Evolutionary conservation across 2,113 vertebrate genomes (phyloP).

Genomic region (Cyanistes caeruleus): DNA sequence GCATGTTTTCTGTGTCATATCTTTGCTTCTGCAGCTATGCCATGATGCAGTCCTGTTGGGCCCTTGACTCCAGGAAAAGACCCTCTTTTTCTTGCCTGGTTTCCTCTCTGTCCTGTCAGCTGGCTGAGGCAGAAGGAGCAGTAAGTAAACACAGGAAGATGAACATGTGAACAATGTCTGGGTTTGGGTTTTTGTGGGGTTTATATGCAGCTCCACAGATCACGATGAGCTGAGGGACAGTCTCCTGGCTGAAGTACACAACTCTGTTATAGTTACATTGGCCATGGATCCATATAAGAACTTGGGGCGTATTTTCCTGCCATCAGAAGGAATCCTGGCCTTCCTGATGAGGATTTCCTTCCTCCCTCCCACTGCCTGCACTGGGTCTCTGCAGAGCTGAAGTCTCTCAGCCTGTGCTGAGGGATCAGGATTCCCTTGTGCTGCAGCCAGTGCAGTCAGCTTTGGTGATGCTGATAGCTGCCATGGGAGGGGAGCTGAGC

Average conservation of each 20-base stretch:
- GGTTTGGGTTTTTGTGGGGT: neutral
- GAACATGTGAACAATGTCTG: neutral
- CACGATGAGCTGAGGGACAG: neutral
- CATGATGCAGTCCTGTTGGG: slow-evolving; percentile 90
- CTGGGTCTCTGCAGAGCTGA: neutral
- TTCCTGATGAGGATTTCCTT: neutral
- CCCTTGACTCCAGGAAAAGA: slow-evolving; percentile 81
- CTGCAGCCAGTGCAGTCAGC: neutral
- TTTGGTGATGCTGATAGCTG: neutral
- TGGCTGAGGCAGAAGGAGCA: slow-evolving; percentile 83
- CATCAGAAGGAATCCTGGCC: neutral
- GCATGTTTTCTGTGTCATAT: neutral
- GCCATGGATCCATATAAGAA: neutral
- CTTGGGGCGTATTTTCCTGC: neutral
- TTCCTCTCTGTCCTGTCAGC: slow-evolving; percentile 82
- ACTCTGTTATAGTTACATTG: neutral
- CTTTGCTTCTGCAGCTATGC: slow-evolving; percentile 78
- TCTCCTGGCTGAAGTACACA: neutral
- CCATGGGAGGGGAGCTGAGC: neutral
- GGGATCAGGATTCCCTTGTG: neutral
- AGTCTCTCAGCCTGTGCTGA: neutral
- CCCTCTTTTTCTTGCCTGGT: slow-evolving; percentile 86
- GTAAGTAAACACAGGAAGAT: slow-evolving; percentile 74
- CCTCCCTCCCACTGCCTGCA: neutral
- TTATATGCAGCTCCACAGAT: neutral